These are phyloP conservation scores for Oscheius myriophilus DNA, from an alignment of 2,888 invertebrate species.

Conservation along the genomic window DNA sequence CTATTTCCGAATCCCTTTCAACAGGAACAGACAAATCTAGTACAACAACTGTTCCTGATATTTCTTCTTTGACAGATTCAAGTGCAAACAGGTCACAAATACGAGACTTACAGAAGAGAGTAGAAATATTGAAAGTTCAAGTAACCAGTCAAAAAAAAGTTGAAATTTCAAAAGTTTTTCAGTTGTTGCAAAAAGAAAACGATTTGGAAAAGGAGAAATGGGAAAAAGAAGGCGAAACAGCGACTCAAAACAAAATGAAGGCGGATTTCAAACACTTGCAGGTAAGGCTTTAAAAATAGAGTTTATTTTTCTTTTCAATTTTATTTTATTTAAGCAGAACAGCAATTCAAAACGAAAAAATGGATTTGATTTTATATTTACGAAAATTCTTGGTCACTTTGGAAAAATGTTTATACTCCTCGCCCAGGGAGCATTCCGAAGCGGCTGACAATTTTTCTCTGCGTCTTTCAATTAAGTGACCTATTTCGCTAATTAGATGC, in stretches of 20 bases:
- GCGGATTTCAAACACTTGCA: constrained; percentile 19
- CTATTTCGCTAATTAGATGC: no score
- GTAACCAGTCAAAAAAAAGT: constrained; percentile 2
- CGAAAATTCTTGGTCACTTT: no score
- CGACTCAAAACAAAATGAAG: constrained; percentile 4
- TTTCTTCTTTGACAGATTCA: constrained; percentile 16
- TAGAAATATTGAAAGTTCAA: constrained; percentile 20
- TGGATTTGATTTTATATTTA: no score
- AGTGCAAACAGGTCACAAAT: constrained; percentile 21
- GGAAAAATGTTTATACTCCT: no score
- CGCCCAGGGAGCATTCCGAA: no score
- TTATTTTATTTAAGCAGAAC: background rate
- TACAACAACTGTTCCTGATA: constrained; percentile 27
- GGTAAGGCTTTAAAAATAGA: no score
- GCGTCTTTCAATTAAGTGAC: no score
- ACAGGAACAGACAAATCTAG: constrained; percentile 3
- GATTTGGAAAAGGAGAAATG: constrained; percentile 25
- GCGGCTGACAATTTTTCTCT: no score
- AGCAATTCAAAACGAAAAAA: no score
- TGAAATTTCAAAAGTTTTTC: background rate
- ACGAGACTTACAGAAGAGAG: constrained; percentile 14
- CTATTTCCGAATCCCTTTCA: constrained; percentile 6
- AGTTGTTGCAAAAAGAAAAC: constrained; percentile 25
- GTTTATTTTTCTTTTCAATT: background rate
- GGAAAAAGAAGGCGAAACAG: constrained; percentile 24